These are phyloP conservation scores for Cyphomyrus plagiostoma DNA, from an alignment of 2,113 vertebrate species.

Conservation along the genomic window DNA sequence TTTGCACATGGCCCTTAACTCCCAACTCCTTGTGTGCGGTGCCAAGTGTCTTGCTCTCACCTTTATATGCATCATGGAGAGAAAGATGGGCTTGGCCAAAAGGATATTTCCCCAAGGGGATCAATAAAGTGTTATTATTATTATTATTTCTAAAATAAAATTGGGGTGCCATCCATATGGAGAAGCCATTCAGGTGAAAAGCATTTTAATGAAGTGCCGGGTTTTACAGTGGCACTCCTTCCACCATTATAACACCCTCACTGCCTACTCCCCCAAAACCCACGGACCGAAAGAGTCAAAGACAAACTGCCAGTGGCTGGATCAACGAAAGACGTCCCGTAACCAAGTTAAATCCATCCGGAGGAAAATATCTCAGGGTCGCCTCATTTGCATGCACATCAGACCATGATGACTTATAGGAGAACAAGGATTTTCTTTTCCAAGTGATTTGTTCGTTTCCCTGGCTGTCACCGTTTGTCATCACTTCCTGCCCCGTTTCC, in stretches of 20 bases:
- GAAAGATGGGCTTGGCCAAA: not conserved
- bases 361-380: constrained; percentile 48
- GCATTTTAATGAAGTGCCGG: not conserved
- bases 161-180: not conserved
- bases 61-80: not conserved
- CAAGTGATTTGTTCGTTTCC: constrained; percentile 52
- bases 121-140: not conserved
- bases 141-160: not conserved
- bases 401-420: constrained; percentile 53
- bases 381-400: constrained; percentile 58
- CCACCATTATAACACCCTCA: not conserved
- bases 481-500: constrained; percentile 46
- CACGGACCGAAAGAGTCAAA: constrained; percentile 82
- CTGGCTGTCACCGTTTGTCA: constrained; percentile 54
- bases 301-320: constrained; percentile 88
- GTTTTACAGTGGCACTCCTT: not conserved
- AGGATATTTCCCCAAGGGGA: not conserved
- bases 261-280: constrained; percentile 51
- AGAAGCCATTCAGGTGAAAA: not conserved
- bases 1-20: not conserved
- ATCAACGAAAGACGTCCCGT: constrained; percentile 66
- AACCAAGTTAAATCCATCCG: constrained; percentile 18
- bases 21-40: not conserved
- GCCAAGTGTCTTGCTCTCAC: not conserved
- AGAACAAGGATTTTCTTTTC: constrained; percentile 54